Conservation (phyloP, 2,113 vertebrate genomes). For the Scolopax mira region DNA sequence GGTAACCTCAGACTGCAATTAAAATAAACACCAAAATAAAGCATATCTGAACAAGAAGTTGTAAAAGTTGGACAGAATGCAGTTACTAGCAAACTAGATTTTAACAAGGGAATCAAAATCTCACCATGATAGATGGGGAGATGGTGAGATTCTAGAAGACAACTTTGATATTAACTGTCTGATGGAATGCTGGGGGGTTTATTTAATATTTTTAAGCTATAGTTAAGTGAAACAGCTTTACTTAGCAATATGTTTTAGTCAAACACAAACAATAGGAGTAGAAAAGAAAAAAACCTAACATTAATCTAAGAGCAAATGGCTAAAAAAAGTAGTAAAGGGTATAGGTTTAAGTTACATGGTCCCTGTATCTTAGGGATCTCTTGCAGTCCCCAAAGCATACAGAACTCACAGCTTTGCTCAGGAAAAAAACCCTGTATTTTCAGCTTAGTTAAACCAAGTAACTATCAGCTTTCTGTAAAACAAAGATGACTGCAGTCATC, state of each 20-base stretch:
- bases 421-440: not conserved
- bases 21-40: constrained; percentile 43
- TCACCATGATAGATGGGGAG: not conserved
- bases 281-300: not conserved
- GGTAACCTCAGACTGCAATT: constrained; percentile 61
- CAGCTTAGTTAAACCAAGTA: not conserved
- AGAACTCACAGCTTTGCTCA: not conserved
- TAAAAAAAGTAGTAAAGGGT: not conserved
- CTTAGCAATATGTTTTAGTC: not conserved
- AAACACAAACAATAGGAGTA: not conserved
- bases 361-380: not conserved
- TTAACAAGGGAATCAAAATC: not conserved
- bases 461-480: not conserved
- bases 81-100: constrained; percentile 20
- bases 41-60: constrained; percentile 33
- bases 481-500: not conserved
- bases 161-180: not conserved
- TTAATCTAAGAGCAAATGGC: not conserved
- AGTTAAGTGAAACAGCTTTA: not conserved
- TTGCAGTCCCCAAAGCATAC: not conserved
- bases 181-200: not conserved
- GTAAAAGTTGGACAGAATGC: not conserved
- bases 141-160: not conserved
- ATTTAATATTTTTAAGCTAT: not conserved
- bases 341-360: not conserved